Conservation (phyloP, 2,888 invertebrate genomes). For the Philopedon plagiatum region DNA sequence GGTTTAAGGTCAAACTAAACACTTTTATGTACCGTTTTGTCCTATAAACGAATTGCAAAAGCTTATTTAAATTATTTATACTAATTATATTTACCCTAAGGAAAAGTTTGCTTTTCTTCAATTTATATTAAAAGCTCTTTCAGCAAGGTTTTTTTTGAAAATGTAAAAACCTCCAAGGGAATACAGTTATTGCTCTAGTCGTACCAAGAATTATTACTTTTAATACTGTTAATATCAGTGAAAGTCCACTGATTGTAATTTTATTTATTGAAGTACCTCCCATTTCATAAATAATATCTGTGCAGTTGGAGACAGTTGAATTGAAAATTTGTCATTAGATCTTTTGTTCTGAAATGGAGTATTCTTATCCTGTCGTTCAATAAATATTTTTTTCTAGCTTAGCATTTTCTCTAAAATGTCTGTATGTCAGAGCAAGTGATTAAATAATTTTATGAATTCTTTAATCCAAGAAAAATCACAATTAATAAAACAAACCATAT, state of each 20-base stretch:
- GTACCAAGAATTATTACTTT: constrained; percentile 43
- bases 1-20: too few relatives aligned
- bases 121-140: background rate
- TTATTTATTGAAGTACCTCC: constrained; percentile 49
- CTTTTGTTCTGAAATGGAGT: too few relatives aligned
- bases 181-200: constrained; percentile 29
- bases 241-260: constrained; percentile 48
- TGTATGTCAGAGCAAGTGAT: too few relatives aligned
- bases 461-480: too few relatives aligned
- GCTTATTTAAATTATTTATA: background rate
- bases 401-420: too few relatives aligned
- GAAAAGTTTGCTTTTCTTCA: background rate
- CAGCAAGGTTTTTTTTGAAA: constrained; percentile 12
- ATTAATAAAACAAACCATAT: too few relatives aligned
- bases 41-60: background rate
- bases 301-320: constrained; percentile 32
- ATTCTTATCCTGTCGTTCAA: constrained; percentile 15
- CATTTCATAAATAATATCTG: constrained; percentile 48
- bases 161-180: constrained; percentile 39
- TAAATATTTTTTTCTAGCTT: background rate
- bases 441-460: too few relatives aligned
- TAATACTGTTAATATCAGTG: constrained; percentile 48
- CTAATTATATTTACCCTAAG: background rate
- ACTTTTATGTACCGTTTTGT: background rate
- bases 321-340: constrained; percentile 48